Evolutionary conservation across 2,888 invertebrate species (phyloP), one percentile per base, ranked within the genome.

Genomic region (Listrodromus nycthemerus): DNA sequence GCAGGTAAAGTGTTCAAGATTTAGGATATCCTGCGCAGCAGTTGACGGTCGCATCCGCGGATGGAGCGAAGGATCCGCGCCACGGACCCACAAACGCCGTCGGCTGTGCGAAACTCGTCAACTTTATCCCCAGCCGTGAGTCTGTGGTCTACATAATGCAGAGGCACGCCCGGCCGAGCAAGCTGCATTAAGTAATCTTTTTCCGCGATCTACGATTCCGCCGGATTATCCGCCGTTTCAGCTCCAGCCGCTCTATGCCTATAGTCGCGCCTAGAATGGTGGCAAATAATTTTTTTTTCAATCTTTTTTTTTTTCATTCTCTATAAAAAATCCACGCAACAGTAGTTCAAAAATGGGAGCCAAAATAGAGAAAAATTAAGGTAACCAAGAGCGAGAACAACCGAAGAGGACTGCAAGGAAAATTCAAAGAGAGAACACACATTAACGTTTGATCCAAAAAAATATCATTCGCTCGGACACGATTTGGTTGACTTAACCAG

Each of bases 151-250:
- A 88, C 91, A 91, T 91, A 89, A 89, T 90, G 89, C 90, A 91
- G 88, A 85, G 89, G 88, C 87, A 89, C 88, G 91, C 89, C 87
- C 88, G 87, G 88, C 88, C 88, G 87, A 86, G 87, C 87, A 89
- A 89, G 88, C 89, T 89, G 90, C 90, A 91, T 90, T 89, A 92
- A 92, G 91, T 92, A 92, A 92, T 92, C 91, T 91, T 89, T 90
- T 92, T 91, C 88, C 90, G 90, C 88, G 88, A 91, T 90, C 89
- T 74, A 88, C 88, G 87, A 89, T 89, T 89, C 88, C 58, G 87
- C 88, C 71, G 37, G 1, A 52, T 71, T 41, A 58, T 67, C 61
- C 30, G 27, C 65, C 61, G 24, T 63, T 24, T 48, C n/a, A 45
- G 45, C 30, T 58, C 75, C 69, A 30, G 63, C 19, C 30, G 33